phyloP scores from a whole-genome alignment of 2,888 invertebrate species.

The Candidula unifasciata region DNA sequence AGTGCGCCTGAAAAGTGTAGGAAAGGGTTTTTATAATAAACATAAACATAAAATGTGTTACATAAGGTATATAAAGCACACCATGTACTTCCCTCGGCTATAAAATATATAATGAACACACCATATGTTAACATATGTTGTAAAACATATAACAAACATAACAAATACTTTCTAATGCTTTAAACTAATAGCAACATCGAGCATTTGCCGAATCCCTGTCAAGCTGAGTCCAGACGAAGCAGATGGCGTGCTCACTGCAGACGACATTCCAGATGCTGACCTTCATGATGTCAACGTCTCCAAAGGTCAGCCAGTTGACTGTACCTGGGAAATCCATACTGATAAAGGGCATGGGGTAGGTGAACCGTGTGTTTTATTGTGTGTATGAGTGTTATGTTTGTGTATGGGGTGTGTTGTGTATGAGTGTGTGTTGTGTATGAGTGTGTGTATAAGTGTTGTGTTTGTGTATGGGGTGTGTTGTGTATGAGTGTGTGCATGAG shows the following conservation, averaged over 20 bases:
- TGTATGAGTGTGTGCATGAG: no score
- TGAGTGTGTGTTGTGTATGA: background rate
- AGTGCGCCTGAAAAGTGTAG: no score
- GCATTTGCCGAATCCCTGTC: conserved; percentile 69
- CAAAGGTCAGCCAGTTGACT: conserved; percentile 68
- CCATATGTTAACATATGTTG: background rate
- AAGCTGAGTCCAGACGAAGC: conserved; percentile 54
- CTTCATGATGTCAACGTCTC: conserved; percentile 59
- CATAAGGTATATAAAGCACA: no score
- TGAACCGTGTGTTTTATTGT: background rate
- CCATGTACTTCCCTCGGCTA: background rate
- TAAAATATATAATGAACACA: background rate
- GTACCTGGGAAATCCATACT: conserved; percentile 74
- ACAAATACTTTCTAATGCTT: background rate
- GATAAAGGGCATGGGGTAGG: conserved; percentile 65
- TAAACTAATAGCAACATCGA: conserved; percentile 30
- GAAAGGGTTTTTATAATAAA: no score
- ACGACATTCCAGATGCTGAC: conserved; percentile 65
- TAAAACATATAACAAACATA: background rate
- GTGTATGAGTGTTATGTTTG: background rate
- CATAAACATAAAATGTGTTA: no score
- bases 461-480: no score
- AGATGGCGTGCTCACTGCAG: conserved; percentile 67
- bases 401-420: background rate
- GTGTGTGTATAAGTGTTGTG: background rate